Evolutionary conservation across 2,113 vertebrate genomes (phyloP).

Genomic region (Mastomys coucha): DNA sequence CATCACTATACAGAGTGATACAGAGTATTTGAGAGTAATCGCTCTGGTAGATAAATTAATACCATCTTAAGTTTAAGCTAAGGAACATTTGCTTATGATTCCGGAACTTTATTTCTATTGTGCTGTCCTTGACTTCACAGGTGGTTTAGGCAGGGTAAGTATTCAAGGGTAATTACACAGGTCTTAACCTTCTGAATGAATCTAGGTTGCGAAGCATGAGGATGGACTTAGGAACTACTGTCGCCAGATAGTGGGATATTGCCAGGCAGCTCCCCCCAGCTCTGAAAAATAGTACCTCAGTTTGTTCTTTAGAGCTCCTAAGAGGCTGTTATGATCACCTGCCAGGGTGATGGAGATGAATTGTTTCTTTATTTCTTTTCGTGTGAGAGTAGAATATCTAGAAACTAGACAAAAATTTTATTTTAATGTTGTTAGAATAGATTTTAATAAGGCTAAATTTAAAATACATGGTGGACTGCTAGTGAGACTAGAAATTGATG

Average conservation of each 20-base stretch:
- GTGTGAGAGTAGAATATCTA: neutral
- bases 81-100: neutral
- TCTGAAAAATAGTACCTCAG: neutral
- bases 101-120: neutral
- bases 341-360: neutral
- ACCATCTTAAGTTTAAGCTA: conserved; percentile 13
- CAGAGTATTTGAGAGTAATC: neutral
- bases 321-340: neutral
- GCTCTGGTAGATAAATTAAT: neutral
- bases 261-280: neutral
- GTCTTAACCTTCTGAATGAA: neutral
- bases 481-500: neutral
- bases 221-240: neutral
- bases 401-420: neutral
- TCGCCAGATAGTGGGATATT: neutral
- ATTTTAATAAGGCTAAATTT: conserved; percentile 46
- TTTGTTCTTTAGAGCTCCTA: neutral
- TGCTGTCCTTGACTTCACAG: neutral
- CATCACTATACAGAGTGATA: no score
- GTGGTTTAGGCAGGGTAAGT: neutral
- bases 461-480: neutral
- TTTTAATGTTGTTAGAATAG: neutral
- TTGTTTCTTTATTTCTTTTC: neutral
- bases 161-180: neutral
- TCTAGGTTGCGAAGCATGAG: neutral